These are phyloP conservation scores for Amblyopsis rosae DNA, from an alignment of 2,113 vertebrate species.

Conservation along the genomic window DNA sequence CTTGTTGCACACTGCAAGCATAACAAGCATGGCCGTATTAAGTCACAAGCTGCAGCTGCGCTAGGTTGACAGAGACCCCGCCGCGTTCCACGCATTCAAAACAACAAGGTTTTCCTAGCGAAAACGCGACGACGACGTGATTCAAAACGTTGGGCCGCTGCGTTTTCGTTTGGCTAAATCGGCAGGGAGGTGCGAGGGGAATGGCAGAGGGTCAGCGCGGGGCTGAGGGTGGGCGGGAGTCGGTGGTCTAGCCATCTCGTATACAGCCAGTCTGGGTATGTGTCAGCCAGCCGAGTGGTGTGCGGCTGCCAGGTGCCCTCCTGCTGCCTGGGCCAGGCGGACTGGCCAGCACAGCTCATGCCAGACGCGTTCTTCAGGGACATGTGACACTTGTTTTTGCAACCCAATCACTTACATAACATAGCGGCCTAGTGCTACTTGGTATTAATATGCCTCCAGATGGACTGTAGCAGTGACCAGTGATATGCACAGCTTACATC, in stretches of 20 bases:
- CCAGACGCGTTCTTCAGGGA: slow-evolving; percentile 54
- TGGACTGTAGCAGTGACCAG: slow-evolving; percentile 12
- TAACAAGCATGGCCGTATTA: slow-evolving; percentile 6
- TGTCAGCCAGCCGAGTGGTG: slow-evolving; percentile 55
- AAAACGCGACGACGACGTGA: neutral
- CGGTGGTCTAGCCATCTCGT: slow-evolving; percentile 21
- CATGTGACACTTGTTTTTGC: slow-evolving; percentile 62
- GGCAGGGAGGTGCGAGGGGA: slow-evolving; percentile 59
- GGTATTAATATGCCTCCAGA: slow-evolving; percentile 21
- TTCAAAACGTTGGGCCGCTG: neutral
- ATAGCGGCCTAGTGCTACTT: slow-evolving; percentile 36
- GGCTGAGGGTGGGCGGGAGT: slow-evolving; percentile 51
- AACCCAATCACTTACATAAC: slow-evolving; percentile 57
- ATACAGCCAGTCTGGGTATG: slow-evolving; percentile 38
- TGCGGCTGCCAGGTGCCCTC: slow-evolving; percentile 68
- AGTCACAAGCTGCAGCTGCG: slow-evolving; percentile 7
- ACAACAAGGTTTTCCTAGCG: neutral
- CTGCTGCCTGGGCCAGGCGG: slow-evolving; percentile 52
- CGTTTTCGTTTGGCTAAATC: slow-evolving; percentile 23
- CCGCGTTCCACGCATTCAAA: neutral
- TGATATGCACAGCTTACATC: neutral
- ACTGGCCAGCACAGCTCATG: slow-evolving; percentile 51
- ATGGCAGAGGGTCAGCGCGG: slow-evolving; percentile 53
- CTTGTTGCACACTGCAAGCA: slow-evolving; percentile 88
- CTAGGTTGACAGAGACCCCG: neutral